These are phyloP conservation scores for Ectropis crepuscularia DNA, from an alignment of 2,888 invertebrate genomes.

Conservation along the genomic window DNA sequence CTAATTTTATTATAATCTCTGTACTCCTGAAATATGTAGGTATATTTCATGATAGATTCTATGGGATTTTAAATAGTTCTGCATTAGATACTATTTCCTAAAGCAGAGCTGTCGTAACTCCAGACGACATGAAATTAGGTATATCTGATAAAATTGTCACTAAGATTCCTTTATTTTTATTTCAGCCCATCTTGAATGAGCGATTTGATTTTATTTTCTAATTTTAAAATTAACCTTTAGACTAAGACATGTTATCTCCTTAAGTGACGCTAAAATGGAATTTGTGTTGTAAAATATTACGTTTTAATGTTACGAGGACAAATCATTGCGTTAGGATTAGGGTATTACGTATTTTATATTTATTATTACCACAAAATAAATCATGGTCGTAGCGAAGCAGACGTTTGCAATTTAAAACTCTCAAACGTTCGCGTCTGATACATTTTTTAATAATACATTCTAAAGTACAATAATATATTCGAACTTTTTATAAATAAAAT, in stretches of 20 bases:
- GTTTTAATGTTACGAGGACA: constrained; percentile 5
- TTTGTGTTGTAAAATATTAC: constrained; percentile 2
- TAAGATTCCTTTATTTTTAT: too few species aligned
- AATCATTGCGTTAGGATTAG: constrained; percentile 10
- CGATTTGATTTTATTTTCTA: too few species aligned
- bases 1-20: too few species aligned
- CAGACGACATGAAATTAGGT: too few species aligned
- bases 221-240: too few species aligned
- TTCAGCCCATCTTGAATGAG: too few species aligned
- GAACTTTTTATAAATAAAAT: constrained; percentile 31
- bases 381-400: constrained; percentile 3
- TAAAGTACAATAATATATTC: constrained; percentile 34
- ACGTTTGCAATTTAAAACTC: not conserved
- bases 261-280: constrained; percentile 17
- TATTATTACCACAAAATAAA: constrained; percentile 1
- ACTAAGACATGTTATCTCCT: constrained; percentile 4
- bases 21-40: too few species aligned
- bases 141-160: too few species aligned
- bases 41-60: too few species aligned
- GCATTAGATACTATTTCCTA: too few species aligned
- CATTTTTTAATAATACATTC: constrained; percentile 5
- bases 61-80: too few species aligned
- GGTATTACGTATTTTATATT: constrained; percentile 1
- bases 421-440: not conserved
- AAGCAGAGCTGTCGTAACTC: too few species aligned